Evolutionary conservation across 2,888 invertebrate genomes (phyloP).

Genomic region (Drosophila pseudotalamancana): DNA sequence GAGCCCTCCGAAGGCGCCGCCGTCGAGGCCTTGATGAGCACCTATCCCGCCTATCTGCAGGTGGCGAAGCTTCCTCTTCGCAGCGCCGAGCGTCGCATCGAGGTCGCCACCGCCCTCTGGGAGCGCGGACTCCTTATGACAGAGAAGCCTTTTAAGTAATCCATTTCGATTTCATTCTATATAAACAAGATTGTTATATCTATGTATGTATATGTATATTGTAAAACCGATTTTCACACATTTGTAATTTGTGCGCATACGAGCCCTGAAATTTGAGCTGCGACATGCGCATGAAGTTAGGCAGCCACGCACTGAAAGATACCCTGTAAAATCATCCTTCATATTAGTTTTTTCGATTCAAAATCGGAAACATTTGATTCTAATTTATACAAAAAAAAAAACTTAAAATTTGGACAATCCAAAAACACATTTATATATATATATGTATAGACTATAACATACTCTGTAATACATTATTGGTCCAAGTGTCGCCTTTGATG

Average conservation of each 20-base stretch:
- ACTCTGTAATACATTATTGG: not conserved
- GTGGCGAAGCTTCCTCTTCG: constrained; percentile 90
- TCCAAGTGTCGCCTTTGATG: not conserved
- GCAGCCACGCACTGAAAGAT: too few relatives aligned
- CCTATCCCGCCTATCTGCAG: constrained; percentile 91
- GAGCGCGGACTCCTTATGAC: constrained; percentile 92
- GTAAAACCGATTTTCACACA: not conserved
- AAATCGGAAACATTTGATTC: too few relatives aligned
- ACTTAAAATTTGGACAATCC: too few relatives aligned
- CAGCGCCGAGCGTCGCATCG: constrained; percentile 88
- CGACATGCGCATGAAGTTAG: not conserved
- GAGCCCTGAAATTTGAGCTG: too few relatives aligned
- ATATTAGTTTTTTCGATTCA: too few relatives aligned
- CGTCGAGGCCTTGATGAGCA: constrained; percentile 88
- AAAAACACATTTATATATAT: too few relatives aligned
- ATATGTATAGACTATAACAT: not conserved
- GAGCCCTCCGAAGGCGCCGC: constrained; percentile 88
- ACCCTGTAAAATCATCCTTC: too few relatives aligned
- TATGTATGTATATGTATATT: not conserved
- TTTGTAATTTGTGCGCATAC: not conserved
- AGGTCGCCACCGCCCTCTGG: constrained; percentile 90
- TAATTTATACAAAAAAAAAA: too few relatives aligned
- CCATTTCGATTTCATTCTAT: not conserved
- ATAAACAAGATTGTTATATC: not conserved
- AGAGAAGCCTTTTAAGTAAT: constrained; percentile 74